Base-by-base conservation (phyloP, 2,888 invertebrate genomes). In the Caenorhabditis drosophilae region DNA sequence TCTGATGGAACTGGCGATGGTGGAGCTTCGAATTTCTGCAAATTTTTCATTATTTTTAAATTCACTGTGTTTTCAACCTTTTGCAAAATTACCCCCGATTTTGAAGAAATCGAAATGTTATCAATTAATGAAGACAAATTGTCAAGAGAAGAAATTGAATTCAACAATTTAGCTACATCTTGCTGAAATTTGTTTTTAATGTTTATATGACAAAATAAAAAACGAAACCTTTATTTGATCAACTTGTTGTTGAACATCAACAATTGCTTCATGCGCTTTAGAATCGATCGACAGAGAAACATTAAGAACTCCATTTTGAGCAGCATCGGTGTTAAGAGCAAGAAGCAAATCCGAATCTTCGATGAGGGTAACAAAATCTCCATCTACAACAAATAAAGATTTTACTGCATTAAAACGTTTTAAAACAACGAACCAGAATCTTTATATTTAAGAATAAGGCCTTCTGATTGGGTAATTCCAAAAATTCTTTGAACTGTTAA, bases 401-500 rank as follows among this genome's bases (percentile, higher is more conserved):
- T 41, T 3, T 22, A 16, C 11, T 15, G n/a, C 2, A 18, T 52
- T 34, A 4, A n/a, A 26, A 34, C 40, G n/a, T n/a, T n/a, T n/a
- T n/a, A 50, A 18, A 53, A 48, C 27, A 46, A 49, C 55, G 35
- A 7, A 77, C 79, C 79, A 16, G 50, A 34, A 66, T 79, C 79
- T 31, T 62, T 67, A 63, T 79, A 79, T 51, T 77, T 79, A 22
- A 79, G 42, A 12, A 59, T 40, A 35, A 79, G 47, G 18, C 62
- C 57, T 11, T 55, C 52, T 18, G 52, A 57, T 22, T 67, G 41
- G 6, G 57, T 52, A 45, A 79, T 55, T 7, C 48, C 50, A 56
- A 76, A 79, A 25, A 76, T 61, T 48, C 71, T 42, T 52, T 76
- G 79, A 42, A 79, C 57, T 60, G 64, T 75, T 12, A 73, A 56